Base-by-base conservation (phyloP, 2,888 invertebrate species). In the Patella caerulea region DNA sequence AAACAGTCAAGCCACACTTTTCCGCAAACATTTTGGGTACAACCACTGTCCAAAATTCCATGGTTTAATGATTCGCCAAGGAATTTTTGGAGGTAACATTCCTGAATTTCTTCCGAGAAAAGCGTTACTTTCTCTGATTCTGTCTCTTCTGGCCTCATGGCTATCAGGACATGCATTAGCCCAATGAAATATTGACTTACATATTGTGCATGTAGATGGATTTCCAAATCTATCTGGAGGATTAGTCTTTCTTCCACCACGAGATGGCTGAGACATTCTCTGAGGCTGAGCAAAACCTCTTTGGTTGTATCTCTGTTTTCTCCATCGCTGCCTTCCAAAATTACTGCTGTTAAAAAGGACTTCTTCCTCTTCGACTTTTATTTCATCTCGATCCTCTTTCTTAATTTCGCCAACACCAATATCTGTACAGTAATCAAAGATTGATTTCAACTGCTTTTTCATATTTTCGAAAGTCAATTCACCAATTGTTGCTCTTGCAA, bases 401-500 rank as follows among this genome's bases (percentile, higher is more conserved):
- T 29, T 29, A 29, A 29, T 29, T 29, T 29, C 29, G 29, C 29
- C 29, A 29, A 29, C 29, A 29, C 29, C 29, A 29, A 29, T 29
- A 59, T 59, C 59, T n/a, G 59, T n/a, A 17, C 59, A 59, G 19
- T 59, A 59, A 17, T 59, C 59, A 59, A 59, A 59, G 17, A 59
- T 59, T n/a, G 59, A 59, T 59, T 59, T 59, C 14, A 59, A 59
- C 59, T 59, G 59, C 17, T 59, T 59, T 59, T 59, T 59, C 59
- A 59, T 59, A 19, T 59, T 59, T n/a, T 59, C 17, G 14, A 12
- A 59, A 59, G 59, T 15, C 7, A 59, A 19, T 14, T 59, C 59
- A 15, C 5, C 17, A 15, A 59, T 59, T n/a, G 59, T 59, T 7
- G 15, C 15, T 59, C 59, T 17, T 59, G 59, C 59, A 7, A 59